A percentile compares a stretch with the other conserved stretches of the same genome.
These are phyloP conservation scores for Brachionus plicatilis DNA, from an alignment of 1,140 invertebrate genomes.

Conservation along the genomic window DNA sequence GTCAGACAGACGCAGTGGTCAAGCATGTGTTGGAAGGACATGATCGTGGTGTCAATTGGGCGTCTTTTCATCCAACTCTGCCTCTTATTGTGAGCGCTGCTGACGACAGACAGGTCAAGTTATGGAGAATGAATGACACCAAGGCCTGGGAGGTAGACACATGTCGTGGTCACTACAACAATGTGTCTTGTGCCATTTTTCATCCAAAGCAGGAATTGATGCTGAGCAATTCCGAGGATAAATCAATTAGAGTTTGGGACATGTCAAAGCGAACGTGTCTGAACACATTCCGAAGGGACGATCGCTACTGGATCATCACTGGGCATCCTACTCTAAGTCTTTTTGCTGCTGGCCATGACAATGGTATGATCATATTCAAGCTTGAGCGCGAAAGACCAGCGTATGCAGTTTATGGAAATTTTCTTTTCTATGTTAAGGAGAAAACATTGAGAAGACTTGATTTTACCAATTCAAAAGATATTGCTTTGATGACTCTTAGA, in stretches of 20 bases:
- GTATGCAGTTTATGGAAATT: constrained; percentile 65
- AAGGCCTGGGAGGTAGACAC: constrained; percentile 98
- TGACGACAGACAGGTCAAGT: constrained; percentile 92
- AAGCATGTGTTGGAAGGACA: constrained; percentile 92
- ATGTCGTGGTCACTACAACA: constrained; percentile 97
- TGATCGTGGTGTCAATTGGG: constrained; percentile 88
- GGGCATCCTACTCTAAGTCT: constrained; percentile 70
- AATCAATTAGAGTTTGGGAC: constrained; percentile 96
- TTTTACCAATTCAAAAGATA: constrained; percentile 85
- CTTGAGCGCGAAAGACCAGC: constrained; percentile 92
- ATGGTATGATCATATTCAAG: constrained; percentile 69
- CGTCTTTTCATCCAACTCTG: constrained; percentile 85
- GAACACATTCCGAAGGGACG: constrained; percentile 86
- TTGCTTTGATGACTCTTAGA: constrained; percentile 84
- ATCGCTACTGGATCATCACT: constrained; percentile 90
- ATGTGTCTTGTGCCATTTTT: constrained; percentile 94
- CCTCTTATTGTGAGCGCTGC: constrained; percentile 93
- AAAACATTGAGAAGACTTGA: constrained; percentile 81
- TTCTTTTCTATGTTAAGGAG: constrained; percentile 94
- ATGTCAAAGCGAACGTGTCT: constrained; percentile 93
- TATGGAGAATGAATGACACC: constrained; percentile 92
- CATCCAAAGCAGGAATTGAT: constrained; percentile 95
- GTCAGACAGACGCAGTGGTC: constrained; percentile 90
- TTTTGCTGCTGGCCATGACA: constrained; percentile 80
- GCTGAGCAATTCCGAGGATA: constrained; percentile 94